Percentiles rank a stretch among this genome's conserved stretches.
phyloP scores from a whole-genome alignment of 1,140 invertebrate species.

The Harpegnathos saltator region DNA sequence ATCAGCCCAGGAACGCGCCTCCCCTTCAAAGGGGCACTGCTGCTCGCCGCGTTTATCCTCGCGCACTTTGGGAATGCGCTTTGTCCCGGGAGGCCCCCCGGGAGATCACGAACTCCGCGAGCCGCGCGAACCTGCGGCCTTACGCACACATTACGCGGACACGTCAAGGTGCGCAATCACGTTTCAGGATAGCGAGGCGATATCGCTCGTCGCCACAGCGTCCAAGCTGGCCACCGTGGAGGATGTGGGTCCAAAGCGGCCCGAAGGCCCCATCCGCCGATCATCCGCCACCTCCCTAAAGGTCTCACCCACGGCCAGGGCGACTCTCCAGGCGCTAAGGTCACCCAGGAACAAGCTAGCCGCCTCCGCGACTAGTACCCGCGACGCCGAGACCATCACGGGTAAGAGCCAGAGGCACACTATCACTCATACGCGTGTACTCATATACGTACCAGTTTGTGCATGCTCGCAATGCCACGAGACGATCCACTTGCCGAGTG shows the following conservation, averaged over 20 bases:
- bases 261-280: constrained; percentile 81
- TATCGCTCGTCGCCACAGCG: constrained; percentile 84
- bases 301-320: constrained; percentile 82
- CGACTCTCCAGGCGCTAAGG: constrained; percentile 79
- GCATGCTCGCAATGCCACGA: neutral
- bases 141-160: neutral
- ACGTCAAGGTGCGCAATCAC: constrained; percentile 14
- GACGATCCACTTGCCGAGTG: neutral
- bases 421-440: neutral
- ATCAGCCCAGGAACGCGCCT: neutral
- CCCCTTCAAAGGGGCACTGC: constrained; percentile 7
- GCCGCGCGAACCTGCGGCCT: neutral
- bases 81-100: neutral
- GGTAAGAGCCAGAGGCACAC: constrained; percentile 78
- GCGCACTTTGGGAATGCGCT: neutral
- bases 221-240: constrained; percentile 88
- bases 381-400: constrained; percentile 86
- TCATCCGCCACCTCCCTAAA: constrained; percentile 78
- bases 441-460: constrained; percentile 37
- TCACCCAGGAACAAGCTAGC: constrained; percentile 72
- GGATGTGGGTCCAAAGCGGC: constrained; percentile 86
- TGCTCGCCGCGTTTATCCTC: constrained; percentile 17
- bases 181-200: constrained; percentile 83
- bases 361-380: constrained; percentile 76
- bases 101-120: neutral